Percentiles rank a stretch among this genome's conserved stretches.
These are phyloP conservation scores for Orthonychiurus folsomi DNA, from an alignment of 2,888 invertebrate species.

Conservation along the genomic window DNA sequence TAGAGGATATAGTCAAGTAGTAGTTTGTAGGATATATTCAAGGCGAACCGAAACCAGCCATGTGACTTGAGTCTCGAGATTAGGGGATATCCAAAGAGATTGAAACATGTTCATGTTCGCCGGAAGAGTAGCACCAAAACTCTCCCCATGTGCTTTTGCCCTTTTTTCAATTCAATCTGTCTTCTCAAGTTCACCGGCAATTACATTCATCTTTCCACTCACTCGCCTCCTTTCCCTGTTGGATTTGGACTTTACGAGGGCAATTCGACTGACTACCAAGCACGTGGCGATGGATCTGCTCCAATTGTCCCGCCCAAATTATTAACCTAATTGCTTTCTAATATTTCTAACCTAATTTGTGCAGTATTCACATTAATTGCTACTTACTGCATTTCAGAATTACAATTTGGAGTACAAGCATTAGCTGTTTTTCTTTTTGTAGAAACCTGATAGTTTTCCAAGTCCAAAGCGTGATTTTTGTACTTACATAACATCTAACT, in stretches of 20 bases:
- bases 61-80: slow-evolving; percentile 11
- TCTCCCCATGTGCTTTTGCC: slow-evolving; percentile 21
- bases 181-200: neutral
- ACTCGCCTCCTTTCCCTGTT: neutral
- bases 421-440: too few relatives aligned
- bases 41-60: neutral
- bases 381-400: too few relatives aligned
- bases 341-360: too few relatives aligned
- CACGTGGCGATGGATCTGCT: neutral
- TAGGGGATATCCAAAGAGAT: slow-evolving; percentile 26
- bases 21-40: neutral
- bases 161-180: neutral
- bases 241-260: neutral
- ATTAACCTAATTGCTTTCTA: too few relatives aligned
- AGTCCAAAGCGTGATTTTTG: too few relatives aligned
- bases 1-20: too few relatives aligned
- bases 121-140: slow-evolving; percentile 22
- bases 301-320: too few relatives aligned
- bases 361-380: too few relatives aligned
- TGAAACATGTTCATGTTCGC: slow-evolving; percentile 20
- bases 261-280: neutral
- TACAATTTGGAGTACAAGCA: too few relatives aligned
- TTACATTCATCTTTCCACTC: neutral
- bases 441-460: too few relatives aligned
- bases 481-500: too few relatives aligned